phyloP scores from a whole-genome alignment of 2,888 invertebrate genomes.

The Phlogophora meticulosa region DNA sequence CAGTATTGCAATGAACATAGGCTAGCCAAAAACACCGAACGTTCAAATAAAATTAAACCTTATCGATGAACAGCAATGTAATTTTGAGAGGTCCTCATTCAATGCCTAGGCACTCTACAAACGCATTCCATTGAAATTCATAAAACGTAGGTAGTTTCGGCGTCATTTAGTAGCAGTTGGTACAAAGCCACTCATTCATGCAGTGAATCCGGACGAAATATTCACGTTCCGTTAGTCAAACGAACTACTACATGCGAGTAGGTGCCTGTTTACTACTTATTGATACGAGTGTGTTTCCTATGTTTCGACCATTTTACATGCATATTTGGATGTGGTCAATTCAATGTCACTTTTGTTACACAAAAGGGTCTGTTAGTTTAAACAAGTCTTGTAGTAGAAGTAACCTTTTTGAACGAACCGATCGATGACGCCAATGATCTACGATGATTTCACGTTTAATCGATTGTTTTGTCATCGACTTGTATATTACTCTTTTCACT shows the following conservation, averaged over 20 bases:
- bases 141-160: conserved; percentile 70
- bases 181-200: conserved; percentile 78
- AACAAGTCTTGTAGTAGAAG: too few relatives aligned
- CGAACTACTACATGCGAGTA: conserved; percentile 64
- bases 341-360: conserved; percentile 4
- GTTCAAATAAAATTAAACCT: conserved; percentile 35
- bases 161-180: conserved; percentile 70
- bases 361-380: too few relatives aligned
- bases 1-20: not conserved
- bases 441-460: too few relatives aligned
- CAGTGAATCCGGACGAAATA: conserved; percentile 79
- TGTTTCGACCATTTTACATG: conserved; percentile 30
- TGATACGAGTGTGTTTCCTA: conserved; percentile 39
- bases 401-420: too few relatives aligned
- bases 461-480: too few relatives aligned
- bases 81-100: conserved; percentile 49
- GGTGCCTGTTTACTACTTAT: conserved; percentile 60
- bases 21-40: not conserved
- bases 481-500: too few relatives aligned
- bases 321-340: not conserved
- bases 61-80: conserved; percentile 45
- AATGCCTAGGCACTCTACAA: conserved; percentile 60
- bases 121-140: conserved; percentile 71
- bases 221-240: conserved; percentile 83
- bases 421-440: too few relatives aligned